Evolutionary conservation across 2,797 vertebrate species (phyloP).

Genomic region (Chelon auratus): DNA sequence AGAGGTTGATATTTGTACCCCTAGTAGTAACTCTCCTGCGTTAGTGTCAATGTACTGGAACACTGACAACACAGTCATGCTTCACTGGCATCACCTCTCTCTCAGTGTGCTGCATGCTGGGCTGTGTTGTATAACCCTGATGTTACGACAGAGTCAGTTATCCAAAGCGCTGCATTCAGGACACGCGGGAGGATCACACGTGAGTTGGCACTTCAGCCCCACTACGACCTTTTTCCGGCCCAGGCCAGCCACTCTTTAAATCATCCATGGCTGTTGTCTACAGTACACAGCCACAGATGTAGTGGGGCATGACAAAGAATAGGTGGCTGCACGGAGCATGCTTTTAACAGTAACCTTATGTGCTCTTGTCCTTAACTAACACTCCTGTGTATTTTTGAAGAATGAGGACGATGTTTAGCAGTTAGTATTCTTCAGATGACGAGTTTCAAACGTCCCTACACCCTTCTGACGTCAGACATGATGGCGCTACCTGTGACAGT

Average conservation of each 20-base stretch:
- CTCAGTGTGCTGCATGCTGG: conserved; percentile 9
- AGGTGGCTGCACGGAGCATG: conserved; percentile 9
- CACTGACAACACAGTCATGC: conserved; percentile 23
- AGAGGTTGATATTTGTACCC: conserved; percentile 2
- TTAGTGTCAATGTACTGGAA: conserved; percentile 27
- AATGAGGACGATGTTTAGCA: background rate
- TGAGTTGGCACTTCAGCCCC: conserved; percentile 40
- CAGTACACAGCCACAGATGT: conserved; percentile 24
- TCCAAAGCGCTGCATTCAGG: conserved; percentile 19
- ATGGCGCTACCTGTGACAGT: background rate
- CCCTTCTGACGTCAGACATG: background rate
- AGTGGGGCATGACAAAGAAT: conserved; percentile 35
- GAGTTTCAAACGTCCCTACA: background rate
- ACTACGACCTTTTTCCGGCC: conserved; percentile 35
- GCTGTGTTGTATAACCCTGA: conserved; percentile 42
- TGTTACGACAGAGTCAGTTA: conserved; percentile 38
- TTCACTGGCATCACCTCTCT: conserved; percentile 23
- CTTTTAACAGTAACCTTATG: conserved; percentile 16
- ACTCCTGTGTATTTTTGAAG: background rate
- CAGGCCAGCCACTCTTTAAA: conserved; percentile 28
- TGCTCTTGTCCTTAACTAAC: background rate
- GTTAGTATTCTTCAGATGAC: background rate
- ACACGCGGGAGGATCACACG: conserved; percentile 31
- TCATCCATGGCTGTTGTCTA: conserved; percentile 42
- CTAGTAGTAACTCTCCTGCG: conserved; percentile 6